These are phyloP conservation scores for Oostethus manadensis DNA, from an alignment of 2,113 vertebrate species.

Conservation along the genomic window DNA sequence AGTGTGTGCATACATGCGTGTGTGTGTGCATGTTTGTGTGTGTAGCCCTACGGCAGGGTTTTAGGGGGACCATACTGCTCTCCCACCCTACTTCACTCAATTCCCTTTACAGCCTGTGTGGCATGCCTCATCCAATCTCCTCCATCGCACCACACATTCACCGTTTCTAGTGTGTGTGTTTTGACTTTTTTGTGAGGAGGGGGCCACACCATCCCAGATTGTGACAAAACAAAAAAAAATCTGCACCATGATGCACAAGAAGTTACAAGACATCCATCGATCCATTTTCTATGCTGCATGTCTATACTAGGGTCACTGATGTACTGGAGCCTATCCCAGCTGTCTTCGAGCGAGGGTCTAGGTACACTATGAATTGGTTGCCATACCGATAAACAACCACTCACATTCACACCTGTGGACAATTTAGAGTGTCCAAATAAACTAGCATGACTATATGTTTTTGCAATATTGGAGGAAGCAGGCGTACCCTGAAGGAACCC, in stretches of 20 bases:
- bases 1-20: constrained; percentile 10
- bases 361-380: no score
- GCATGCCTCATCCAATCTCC: constrained; percentile 67
- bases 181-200: constrained; percentile 13
- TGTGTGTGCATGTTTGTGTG: constrained; percentile 27
- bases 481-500: no score
- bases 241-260: constrained; percentile 19
- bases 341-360: no score
- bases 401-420: no score
- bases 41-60: constrained; percentile 60
- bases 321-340: no score
- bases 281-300: no score
- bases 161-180: constrained; percentile 17
- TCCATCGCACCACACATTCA: constrained; percentile 26
- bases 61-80: constrained; percentile 55
- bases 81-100: constrained; percentile 33
- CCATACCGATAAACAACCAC: no score
- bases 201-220: constrained; percentile 14
- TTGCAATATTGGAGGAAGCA: no score
- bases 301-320: no score
- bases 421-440: no score
- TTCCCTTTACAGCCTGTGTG: constrained; percentile 64
- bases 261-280: not conserved
- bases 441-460: no score
- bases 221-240: constrained; percentile 24